Base-by-base conservation (phyloP, 2,797 vertebrate species). In the Halcyon leucocephala region DNA sequence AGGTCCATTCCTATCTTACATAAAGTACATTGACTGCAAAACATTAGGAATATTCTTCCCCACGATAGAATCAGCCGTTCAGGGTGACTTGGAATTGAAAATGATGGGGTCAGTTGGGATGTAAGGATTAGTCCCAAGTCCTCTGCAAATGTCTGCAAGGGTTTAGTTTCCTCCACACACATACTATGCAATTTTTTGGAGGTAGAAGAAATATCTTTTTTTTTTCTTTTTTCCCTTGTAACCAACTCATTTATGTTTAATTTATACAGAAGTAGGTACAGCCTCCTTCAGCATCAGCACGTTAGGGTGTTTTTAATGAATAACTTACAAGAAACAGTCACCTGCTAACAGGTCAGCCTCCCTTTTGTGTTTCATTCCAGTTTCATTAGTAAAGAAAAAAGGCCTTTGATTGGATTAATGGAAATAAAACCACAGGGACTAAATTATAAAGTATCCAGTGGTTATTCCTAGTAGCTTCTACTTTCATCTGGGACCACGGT, bases 251-350 rank as follows among this genome's bases (percentile, higher is more conserved):
- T 94, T 88, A 83, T 85, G 62, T 93, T 95, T 95, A 86, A 95
- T 96, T 95, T 96, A 92, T 93, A 76, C 65, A 55, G 42, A 92
- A 78, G 31, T 58, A 70, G 92, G 86, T 58, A 52, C 76, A 52
- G 58, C 93, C 92, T 92, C 52, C 88, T 93, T 91, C 86, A 94
- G 67, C 57, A 94, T 51, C 71, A 70, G 73, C 93, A 62, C 18
- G 0, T 96, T 94, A 74, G 93, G 83, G 82, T 95, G 84, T 87
- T 97, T 97, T 96, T 97, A 97, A 97, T 97, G 94, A 97, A 97
- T 96, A 97, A 96, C 91, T 95, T 94, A 95, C n/a, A 95, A 80
- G 95, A 95, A 93, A 89, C 85, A 92, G 82, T 96, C 95, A 93
- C 95, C 89, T 95, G 96, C 95, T 95, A 95, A 91, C 91, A 90